Conservation (phyloP, 2,113 vertebrate genomes). For the Todiramphus saurophagus region DNA sequence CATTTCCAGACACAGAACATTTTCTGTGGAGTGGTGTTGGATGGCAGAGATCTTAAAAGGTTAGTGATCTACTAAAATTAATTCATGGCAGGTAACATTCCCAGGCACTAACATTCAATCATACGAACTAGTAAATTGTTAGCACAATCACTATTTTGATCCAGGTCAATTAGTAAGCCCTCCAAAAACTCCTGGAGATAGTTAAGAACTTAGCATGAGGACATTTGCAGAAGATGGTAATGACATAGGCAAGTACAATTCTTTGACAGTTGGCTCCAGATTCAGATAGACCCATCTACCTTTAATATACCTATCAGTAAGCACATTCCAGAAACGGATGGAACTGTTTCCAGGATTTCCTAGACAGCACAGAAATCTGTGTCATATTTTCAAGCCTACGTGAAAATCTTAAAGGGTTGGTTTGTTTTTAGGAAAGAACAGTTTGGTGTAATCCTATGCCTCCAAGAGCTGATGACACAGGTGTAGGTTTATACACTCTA, state of each 20-base stretch:
- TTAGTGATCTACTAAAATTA: not conserved
- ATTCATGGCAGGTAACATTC: not conserved
- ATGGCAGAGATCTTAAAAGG: not conserved
- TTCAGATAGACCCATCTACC: not conserved
- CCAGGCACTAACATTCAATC: not conserved
- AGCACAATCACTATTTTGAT: not conserved
- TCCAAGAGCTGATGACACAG: not conserved
- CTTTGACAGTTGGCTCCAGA: not conserved
- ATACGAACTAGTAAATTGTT: not conserved
- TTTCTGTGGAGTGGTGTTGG: not conserved
- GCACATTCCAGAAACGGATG: not conserved
- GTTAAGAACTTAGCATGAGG: not conserved
- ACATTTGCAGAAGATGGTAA: not conserved
- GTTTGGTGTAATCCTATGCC: not conserved
- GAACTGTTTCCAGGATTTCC: not conserved
- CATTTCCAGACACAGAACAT: not conserved
- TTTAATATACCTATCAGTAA: not conserved
- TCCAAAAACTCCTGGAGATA: not conserved
- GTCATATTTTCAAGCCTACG: not conserved
- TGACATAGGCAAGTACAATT: not conserved
- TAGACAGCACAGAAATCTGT: not conserved
- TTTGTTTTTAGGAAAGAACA: not conserved
- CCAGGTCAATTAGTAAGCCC: not conserved
- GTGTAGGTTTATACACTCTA: not conserved
- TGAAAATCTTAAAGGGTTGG: not conserved